Evolutionary conservation across 2,797 vertebrate species (phyloP), one percentile per base, ranked within the genome.

Genomic region (Halcyon badia): DNA sequence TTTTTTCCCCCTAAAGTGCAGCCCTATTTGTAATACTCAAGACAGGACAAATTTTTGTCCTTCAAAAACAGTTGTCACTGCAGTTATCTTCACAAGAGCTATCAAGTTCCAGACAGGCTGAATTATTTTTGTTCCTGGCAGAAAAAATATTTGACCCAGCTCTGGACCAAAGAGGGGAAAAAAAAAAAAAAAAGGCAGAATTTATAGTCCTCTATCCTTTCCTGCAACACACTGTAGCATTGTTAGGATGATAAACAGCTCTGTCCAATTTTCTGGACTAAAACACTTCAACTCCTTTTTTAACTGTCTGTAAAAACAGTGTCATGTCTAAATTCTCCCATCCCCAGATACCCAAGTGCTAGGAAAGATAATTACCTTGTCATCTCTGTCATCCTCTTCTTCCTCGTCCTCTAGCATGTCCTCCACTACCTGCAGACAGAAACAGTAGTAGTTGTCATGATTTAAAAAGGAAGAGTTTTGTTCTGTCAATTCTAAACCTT

Each of bases 331-430:
- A 98, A 98, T 98, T 98, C 95, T 96, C 94, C 94, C 94, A 96
- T 98, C 98, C 98, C 98, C 96, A 98, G 98, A 98, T 98, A 97
- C 98, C 97, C 93, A 96, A 98, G 98, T 93, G 97, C 97, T 96
- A 98, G 97, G 96, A 98, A 97, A 98, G 98, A 99, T 99, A 99
- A 99, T 99, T 99, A 99, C 99, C 99, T 99, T 99, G 99, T 99
- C 99, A 99, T 99, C 99, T 99, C 99, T 99, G 98, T 99, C 99
- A 98, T 99, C 99, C 96, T 99, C 99, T 98, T 99, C 99, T 89
- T 99, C 99, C 97, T 99, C 99, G 80, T 99, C 99, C 98, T 99
- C 99, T 97, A 99, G 97, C 98, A 99, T 98, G 99, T 99, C 99
- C 98, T 99, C 99, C 98, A 99, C 98, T 89, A 99, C 99, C 99